A percentile compares a stretch with the other conserved stretches of the same genome.
Evolutionary conservation across 2,888 invertebrate species (phyloP).

Genomic region (Timandra comae): DNA sequence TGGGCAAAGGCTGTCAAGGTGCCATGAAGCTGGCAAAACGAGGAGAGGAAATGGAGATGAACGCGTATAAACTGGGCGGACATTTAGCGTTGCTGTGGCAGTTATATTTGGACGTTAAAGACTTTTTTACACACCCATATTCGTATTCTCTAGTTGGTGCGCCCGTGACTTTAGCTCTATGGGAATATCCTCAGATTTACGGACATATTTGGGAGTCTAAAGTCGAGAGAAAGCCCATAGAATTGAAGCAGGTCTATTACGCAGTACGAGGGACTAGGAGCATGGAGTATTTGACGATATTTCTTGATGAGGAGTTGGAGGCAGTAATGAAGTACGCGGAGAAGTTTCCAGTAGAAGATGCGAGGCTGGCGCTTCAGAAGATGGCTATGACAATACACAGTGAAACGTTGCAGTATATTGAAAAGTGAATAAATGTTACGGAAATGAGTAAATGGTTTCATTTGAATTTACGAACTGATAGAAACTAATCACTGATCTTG

Average conservation of each 20-base stretch:
- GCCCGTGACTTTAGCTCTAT: constrained; percentile 52
- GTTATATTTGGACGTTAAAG: constrained; percentile 59
- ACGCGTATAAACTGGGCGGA: constrained; percentile 59
- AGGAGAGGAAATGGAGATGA: constrained; percentile 43
- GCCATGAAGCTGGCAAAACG: constrained; percentile 57
- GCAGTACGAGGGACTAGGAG: constrained; percentile 54
- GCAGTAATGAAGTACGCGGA: constrained; percentile 47
- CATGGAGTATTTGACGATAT: constrained; percentile 49
- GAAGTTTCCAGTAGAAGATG: constrained; percentile 55
- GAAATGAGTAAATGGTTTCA: no score
- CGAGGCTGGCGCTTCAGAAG: constrained; percentile 51
- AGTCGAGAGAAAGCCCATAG: constrained; percentile 42
- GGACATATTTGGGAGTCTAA: constrained; percentile 49
- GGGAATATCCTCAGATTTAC: constrained; percentile 64
- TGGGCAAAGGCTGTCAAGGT: constrained; percentile 63
- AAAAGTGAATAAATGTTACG: constrained; percentile 44
- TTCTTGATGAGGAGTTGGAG: constrained; percentile 53
- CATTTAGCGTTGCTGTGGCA: constrained; percentile 66
- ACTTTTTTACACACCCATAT: constrained; percentile 61
- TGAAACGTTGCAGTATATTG: constrained; percentile 58
- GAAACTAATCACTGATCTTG: no score
- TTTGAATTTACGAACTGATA: no score
- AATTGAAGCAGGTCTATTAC: constrained; percentile 56
- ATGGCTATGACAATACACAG: constrained; percentile 59
- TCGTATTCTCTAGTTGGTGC: constrained; percentile 61